These are phyloP conservation scores for Myiotriccus ornatus DNA, from an alignment of 2,797 vertebrate genomes.

Conservation along the genomic window DNA sequence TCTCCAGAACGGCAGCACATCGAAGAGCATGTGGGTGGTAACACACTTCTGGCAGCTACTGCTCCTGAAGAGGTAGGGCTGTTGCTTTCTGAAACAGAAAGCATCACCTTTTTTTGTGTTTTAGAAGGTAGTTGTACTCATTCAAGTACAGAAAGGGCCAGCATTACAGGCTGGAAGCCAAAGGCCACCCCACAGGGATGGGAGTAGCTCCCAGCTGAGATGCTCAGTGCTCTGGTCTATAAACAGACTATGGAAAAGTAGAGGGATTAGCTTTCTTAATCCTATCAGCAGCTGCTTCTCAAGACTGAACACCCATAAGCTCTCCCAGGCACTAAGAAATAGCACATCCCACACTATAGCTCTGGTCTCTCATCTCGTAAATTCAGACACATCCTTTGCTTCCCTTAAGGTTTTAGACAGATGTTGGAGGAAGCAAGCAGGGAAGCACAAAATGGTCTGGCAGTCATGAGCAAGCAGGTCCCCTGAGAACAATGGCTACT, in stretches of 20 bases:
- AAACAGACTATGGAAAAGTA: background rate
- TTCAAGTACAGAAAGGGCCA: background rate
- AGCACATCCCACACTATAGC: background rate
- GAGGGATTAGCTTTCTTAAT: background rate
- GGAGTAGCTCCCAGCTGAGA: background rate
- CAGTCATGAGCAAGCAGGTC: background rate
- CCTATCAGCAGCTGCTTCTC: background rate
- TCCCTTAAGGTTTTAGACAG: background rate
- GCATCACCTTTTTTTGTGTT: slow-evolving; percentile 78
- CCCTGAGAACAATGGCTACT: background rate
- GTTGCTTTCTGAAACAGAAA: background rate
- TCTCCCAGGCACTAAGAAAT: background rate
- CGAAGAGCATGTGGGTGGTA: background rate
- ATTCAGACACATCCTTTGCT: background rate
- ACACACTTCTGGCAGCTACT: background rate
- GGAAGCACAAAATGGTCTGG: background rate
- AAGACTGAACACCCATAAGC: background rate
- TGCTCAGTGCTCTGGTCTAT: background rate
- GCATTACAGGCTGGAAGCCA: background rate
- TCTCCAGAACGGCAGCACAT: background rate
- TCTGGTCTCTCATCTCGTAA: background rate
- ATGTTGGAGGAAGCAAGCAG: background rate
- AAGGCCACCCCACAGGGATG: background rate
- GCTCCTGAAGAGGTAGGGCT: background rate
- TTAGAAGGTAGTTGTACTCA: slow-evolving; percentile 68